A percentile compares a stretch with the other conserved stretches of the same genome.
Evolutionary conservation across 2,888 invertebrate species (phyloP).

Genomic region (Calliphora vomitoria): DNA sequence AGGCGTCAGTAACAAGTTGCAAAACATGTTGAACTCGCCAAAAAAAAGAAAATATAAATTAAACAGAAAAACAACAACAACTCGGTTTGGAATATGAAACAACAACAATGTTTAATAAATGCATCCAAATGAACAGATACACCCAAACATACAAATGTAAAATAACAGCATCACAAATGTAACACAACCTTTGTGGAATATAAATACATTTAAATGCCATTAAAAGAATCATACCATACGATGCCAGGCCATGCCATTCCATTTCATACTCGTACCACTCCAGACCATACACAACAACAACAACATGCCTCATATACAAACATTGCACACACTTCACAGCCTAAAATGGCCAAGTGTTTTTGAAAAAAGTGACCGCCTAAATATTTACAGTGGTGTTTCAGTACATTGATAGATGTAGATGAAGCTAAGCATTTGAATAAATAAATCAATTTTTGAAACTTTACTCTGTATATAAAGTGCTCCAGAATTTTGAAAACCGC

Average conservation of each 20-base stretch:
- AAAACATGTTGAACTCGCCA: constrained; percentile 69
- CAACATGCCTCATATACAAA: neutral
- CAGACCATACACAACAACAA: constrained; percentile 8
- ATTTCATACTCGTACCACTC: constrained; percentile 35
- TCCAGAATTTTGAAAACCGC: too few relatives aligned
- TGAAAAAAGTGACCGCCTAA: constrained; percentile 3
- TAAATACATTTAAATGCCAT: constrained; percentile 75
- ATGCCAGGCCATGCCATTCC: neutral
- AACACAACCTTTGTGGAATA: constrained; percentile 71
- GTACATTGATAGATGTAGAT: too few relatives aligned
- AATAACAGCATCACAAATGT: constrained; percentile 69
- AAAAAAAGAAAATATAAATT: constrained; percentile 4
- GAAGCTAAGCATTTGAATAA: too few relatives aligned
- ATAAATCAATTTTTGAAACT: neutral
- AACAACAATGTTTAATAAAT: constrained; percentile 35
- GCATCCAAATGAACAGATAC: constrained; percentile 23
- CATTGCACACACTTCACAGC: constrained; percentile 59
- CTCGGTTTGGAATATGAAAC: constrained; percentile 54
- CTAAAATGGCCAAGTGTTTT: constrained; percentile 75
- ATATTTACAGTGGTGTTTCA: constrained; percentile 44
- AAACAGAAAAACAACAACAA: constrained; percentile 17
- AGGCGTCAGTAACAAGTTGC: constrained; percentile 76
- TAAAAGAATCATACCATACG: constrained; percentile 57
- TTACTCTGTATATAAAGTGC: neutral
- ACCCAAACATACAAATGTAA: constrained; percentile 32